These are phyloP conservation scores for Pterocles gutturalis DNA, from an alignment of 2,113 vertebrate species.

Conservation along the genomic window DNA sequence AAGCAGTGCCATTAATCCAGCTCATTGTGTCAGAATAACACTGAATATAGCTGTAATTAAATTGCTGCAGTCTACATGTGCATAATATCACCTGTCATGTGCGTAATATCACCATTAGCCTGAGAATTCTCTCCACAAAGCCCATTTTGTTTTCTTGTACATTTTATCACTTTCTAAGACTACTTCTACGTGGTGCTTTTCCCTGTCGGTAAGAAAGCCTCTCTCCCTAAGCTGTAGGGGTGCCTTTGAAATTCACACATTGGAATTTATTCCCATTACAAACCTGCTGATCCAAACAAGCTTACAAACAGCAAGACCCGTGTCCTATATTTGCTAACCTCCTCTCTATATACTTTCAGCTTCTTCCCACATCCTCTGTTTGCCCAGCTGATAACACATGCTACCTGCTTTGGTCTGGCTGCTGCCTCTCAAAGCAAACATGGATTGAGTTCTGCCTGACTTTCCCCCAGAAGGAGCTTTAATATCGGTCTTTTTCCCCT, in stretches of 20 bases:
- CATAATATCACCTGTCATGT: neutral
- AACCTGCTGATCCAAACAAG: constrained; percentile 4
- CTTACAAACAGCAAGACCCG: neutral
- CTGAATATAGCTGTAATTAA: neutral
- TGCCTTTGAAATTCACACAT: neutral
- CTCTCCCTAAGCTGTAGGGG: neutral
- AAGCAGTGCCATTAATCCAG: neutral
- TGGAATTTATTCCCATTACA: neutral
- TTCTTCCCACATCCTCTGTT: accelerated
- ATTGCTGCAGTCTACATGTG: neutral
- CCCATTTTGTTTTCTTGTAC: neutral
- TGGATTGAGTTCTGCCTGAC: neutral
- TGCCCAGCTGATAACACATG: neutral
- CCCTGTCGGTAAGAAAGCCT: neutral
- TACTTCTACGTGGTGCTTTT: neutral
- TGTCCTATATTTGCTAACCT: neutral
- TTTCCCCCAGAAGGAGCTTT: neutral
- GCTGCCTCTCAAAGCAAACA: neutral
- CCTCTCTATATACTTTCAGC: neutral
- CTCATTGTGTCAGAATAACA: neutral
- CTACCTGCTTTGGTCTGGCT: neutral
- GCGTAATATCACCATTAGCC: neutral
- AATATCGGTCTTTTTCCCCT: neutral
- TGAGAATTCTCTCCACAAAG: neutral
- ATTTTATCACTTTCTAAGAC: neutral